These are phyloP conservation scores for Labia minor DNA, from an alignment of 2,888 invertebrate species.

Conservation along the genomic window DNA sequence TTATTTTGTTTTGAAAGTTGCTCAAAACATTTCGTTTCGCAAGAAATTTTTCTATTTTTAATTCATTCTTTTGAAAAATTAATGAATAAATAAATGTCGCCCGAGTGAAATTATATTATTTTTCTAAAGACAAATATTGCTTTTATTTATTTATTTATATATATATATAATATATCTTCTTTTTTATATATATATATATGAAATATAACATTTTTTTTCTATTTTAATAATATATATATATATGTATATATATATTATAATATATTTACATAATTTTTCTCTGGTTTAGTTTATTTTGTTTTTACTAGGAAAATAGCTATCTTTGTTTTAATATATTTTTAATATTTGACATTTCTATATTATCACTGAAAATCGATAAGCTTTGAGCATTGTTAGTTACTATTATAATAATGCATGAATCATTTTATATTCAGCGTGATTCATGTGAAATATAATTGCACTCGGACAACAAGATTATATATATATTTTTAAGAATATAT, in stretches of 20 bases:
- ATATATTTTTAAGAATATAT: no score
- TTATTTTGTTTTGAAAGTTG: not conserved
- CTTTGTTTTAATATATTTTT: not conserved
- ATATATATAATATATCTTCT: not conserved
- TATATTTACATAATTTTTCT: not conserved
- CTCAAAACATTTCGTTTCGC: not conserved
- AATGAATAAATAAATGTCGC: not conserved
- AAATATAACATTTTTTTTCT: not conserved
- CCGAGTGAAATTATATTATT: not conserved
- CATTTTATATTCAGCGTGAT: not conserved
- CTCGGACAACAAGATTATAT: not conserved
- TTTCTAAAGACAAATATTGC: not conserved
- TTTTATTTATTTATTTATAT: not conserved
- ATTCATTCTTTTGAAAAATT: not conserved
- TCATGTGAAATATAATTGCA: not conserved
- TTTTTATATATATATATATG: not conserved
- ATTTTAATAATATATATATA: no score
- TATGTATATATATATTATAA: not conserved
- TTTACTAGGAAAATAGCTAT: slow-evolving; percentile 13
- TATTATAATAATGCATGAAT: not conserved
- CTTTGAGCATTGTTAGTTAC: not conserved
- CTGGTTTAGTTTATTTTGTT: not conserved
- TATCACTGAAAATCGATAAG: slow-evolving; percentile 6
- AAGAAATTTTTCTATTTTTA: no score
- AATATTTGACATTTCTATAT: not conserved